Base-by-base conservation (phyloP, 2,888 invertebrate species). In the Ecliptopera silaceata region DNA sequence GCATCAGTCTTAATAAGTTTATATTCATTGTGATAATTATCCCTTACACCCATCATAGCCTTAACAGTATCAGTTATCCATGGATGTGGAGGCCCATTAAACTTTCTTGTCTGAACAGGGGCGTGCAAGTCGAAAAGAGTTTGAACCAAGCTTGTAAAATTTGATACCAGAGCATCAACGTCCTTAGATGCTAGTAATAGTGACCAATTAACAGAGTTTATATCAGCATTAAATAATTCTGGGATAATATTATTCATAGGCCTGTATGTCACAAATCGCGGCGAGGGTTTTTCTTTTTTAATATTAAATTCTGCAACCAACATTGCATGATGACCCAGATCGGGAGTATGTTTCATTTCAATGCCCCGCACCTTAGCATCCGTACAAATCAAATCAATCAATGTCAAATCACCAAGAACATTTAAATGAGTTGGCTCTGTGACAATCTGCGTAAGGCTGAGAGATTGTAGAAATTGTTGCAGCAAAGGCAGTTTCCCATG, bases 231-330 rank as follows among this genome's bases (percentile, higher is more conserved):
- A 8, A 46, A 34, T 10, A 36, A 10, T 2, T 36, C 46, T 1
- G 13, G 2, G 12, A 34, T 8, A 13, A 46, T 46, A 22, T 5
- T 46, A 4, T 34, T 46, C 1, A 46, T 11, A 12, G 46, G 46
- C 17, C 46, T 34, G n/a, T 46, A 34, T 2, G 34, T 46, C 2
- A 46, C 34, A 10, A 20, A 46, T 3, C 34, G 46, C 1, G 46
- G 20, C 0, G 11, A 13, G 10, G 20, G 12, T 13, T 34, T 46
- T 8, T 46, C 46, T 13, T 34, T 46, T 13, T 46, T 46, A 18
- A 46, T 46, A 5, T 46, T 34, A 12, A 34, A 46, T 12, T 46
- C 46, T 1, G 34, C 46, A 12, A 34, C 20, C 10, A 46, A 8
- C 46, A 46, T 46, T 36, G n/a, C n/a, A n/a, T n/a, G n/a, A n/a